A percentile compares a stretch with the other conserved stretches of the same genome.
Evolutionary conservation across 2,797 vertebrate species (phyloP).

Genomic region (Pantherophis vulpinus): DNA sequence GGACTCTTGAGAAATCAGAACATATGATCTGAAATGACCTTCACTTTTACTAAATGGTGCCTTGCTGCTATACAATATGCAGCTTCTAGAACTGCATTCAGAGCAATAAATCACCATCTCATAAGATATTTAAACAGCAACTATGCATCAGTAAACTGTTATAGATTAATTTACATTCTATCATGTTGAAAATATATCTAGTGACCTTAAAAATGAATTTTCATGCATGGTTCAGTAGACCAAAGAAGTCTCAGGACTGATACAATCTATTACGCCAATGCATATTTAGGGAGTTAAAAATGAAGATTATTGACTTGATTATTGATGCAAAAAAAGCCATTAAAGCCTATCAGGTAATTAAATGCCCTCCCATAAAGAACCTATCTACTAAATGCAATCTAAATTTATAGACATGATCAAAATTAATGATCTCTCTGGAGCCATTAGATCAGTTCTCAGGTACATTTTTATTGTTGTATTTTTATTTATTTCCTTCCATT

Average conservation of each 20-base stretch:
- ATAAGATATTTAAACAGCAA: constrained; percentile 50
- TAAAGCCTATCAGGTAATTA: constrained; percentile 64
- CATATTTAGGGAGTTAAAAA: constrained; percentile 59
- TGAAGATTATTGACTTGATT: constrained; percentile 63
- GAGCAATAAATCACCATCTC: constrained; percentile 56
- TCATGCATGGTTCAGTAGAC: constrained; percentile 50
- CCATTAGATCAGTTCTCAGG: constrained; percentile 42
- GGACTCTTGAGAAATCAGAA: not conserved
- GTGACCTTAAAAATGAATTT: constrained; percentile 57
- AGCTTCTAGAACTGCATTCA: constrained; percentile 49
- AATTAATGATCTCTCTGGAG: constrained; percentile 47
- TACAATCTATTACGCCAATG: constrained; percentile 37
- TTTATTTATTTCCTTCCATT: constrained; percentile 57
- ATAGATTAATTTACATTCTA: constrained; percentile 56
- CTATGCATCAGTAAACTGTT: constrained; percentile 62
- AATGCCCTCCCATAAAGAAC: constrained; percentile 58
- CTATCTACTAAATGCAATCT: constrained; percentile 45
- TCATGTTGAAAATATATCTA: constrained; percentile 64
- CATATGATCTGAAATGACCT: not conserved
- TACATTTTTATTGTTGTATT: constrained; percentile 34
- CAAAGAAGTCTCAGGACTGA: constrained; percentile 43
- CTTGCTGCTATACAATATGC: constrained; percentile 5
- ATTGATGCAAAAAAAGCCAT: constrained; percentile 60
- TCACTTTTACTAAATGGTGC: not conserved
- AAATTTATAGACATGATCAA: constrained; percentile 63